Evolutionary conservation across 2,888 invertebrate genomes (phyloP).

Genomic region (Pterostichus niger): DNA sequence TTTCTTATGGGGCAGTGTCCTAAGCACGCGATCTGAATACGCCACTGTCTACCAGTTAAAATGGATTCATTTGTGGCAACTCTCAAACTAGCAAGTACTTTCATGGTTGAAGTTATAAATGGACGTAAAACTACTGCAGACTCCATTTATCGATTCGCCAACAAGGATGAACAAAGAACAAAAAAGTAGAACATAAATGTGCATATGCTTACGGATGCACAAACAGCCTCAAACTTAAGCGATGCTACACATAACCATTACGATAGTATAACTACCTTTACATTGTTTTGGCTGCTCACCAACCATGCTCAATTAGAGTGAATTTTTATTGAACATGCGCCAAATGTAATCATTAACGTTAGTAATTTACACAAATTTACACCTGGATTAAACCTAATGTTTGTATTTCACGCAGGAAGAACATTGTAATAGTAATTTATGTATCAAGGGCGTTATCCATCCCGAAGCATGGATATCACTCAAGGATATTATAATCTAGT

Average conservation of each 20-base stretch:
- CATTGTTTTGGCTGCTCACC: conserved; percentile 2
- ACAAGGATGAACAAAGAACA: not conserved
- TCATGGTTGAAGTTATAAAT: conserved; percentile 35
- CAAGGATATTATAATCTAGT: too few species aligned
- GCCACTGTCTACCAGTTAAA: too few species aligned
- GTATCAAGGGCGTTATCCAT: too few species aligned
- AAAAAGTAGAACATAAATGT: not conserved
- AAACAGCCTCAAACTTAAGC: not conserved
- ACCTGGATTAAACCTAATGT: not conserved
- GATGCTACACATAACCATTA: not conserved
- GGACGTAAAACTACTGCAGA: conserved; percentile 23
- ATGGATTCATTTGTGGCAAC: not conserved
- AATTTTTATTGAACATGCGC: conserved; percentile 15
- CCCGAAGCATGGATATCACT: too few species aligned
- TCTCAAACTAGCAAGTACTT: not conserved
- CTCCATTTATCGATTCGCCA: conserved; percentile 20
- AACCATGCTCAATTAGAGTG: conserved; percentile 10
- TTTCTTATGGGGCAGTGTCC: too few species aligned
- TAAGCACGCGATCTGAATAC: not conserved
- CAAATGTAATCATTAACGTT: conserved; percentile 29
- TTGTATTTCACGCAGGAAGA: too few species aligned
- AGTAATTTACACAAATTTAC: conserved; percentile 11
- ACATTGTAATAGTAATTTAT: too few species aligned
- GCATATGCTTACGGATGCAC: conserved; percentile 12
- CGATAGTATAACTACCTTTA: conserved; percentile 20